These are phyloP conservation scores for Cheracebus regulus DNA, from an alignment of 2,797 vertebrate genomes.

Conservation along the genomic window DNA sequence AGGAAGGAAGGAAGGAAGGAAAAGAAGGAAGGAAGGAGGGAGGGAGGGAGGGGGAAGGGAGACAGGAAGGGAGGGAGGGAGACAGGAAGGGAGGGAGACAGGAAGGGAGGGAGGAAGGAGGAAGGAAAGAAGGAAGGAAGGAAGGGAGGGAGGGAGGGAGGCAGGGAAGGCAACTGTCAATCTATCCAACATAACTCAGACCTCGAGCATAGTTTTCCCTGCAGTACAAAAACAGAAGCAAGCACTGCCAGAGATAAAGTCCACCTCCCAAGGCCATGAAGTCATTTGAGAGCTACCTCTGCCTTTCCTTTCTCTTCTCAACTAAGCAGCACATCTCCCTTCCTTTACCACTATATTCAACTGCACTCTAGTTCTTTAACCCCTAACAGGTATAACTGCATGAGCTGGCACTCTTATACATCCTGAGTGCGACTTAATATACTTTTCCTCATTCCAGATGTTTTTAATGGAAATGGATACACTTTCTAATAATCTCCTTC, in stretches of 20 bases:
- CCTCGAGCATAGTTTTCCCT: neutral
- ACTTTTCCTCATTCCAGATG: neutral
- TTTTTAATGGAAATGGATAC: neutral
- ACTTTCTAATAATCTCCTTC: neutral
- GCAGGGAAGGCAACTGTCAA: neutral
- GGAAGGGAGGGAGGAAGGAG: too few species aligned
- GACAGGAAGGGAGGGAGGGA: rapidly evolving
- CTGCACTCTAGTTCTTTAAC: neutral
- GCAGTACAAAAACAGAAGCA: neutral
- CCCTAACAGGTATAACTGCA: neutral
- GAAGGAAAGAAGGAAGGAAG: rapidly evolving
- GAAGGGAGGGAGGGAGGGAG: rapidly evolving
- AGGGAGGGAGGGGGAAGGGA: rapidly evolving
- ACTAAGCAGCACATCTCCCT: neutral
- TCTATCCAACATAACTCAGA: neutral
- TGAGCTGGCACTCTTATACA: neutral
- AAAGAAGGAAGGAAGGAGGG: rapidly evolving
- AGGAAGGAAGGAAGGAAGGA: rapidly evolving
- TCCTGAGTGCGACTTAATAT: neutral
- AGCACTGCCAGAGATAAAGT: rapidly evolving
- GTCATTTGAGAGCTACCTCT: neutral
- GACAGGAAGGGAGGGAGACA: rapidly evolving
- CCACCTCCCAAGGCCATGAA: neutral
- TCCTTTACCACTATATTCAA: neutral
- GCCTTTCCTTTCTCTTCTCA: neutral